These are phyloP conservation scores for Taenioides sp. DNA, from an alignment of 2,797 vertebrate species.

Conservation along the genomic window DNA sequence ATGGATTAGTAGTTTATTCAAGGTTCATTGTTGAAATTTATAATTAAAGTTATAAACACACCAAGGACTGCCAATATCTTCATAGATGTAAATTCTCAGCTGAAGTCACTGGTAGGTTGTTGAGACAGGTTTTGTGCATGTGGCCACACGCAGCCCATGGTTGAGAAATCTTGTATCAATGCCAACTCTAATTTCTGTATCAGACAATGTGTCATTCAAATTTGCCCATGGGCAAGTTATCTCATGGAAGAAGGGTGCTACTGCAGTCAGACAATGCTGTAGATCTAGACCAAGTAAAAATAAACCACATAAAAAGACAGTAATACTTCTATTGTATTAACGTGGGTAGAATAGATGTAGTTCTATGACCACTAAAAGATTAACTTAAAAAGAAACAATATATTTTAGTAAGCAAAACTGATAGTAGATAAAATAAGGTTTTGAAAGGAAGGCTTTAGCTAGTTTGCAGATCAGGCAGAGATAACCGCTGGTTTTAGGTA, in stretches of 20 bases:
- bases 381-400: no score
- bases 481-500: no score
- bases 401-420: no score
- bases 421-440: no score
- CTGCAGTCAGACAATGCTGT: constrained; percentile 13
- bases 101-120: neutral
- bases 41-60: neutral
- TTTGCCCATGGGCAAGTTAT: constrained; percentile 18
- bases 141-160: constrained; percentile 13
- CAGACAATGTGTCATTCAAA: constrained; percentile 25
- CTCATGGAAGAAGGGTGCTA: constrained; percentile 19
- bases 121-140: constrained; percentile 2
- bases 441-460: no score
- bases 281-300: constrained; percentile 13
- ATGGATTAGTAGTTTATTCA: neutral
- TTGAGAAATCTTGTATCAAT: constrained; percentile 5
- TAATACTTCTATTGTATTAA: neutral
- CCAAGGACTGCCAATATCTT: neutral
- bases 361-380: neutral
- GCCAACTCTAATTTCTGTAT: constrained; percentile 9
- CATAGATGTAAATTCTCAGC: neutral
- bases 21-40: neutral
- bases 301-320: neutral
- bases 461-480: no score
- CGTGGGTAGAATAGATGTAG: neutral